Base-by-base conservation (phyloP, 2,113 vertebrate genomes). In the Ageneiosus marmoratus region DNA sequence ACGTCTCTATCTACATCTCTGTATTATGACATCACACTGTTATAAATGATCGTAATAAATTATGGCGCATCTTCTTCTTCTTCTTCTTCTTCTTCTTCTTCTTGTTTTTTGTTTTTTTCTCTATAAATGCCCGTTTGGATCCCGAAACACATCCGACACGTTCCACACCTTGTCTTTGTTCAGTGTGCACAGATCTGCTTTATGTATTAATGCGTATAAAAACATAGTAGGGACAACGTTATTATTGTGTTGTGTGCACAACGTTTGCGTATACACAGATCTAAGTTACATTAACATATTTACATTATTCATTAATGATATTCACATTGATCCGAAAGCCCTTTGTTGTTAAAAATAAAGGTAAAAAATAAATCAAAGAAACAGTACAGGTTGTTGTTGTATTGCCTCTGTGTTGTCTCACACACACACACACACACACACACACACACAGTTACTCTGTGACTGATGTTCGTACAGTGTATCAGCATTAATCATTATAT, bases 271-370 rank as follows among this genome's bases (percentile, higher is more conserved):
- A 88, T 87, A 91, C 89, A 79, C 89, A 86, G 3, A 41, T 41
- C 37, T 41, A 2, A 41, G 37, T 41, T 41, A 41, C 37, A 83
- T 60, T 58, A 60, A 88, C 77, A 69, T 92, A 93, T 91, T 89
- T 92, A 94, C 89, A 90, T 87, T 88, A 90, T 89, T 89, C 90
- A 87, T 91, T 92, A 81, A 80, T 88, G 74, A 73, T 85, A 84
- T 89, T 90, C 81, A 88, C 84, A 91, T 90, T 86, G 79, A 91
- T 89, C 86, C 88, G 87, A 41, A 92, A 94, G 91, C 93, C 93
- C 93, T 94, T 94, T 86, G 91, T 65, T 56, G 63, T 51, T 51
- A 37, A 67, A 67, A 51, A 79, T 51, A 74, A 73, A 74, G 77
- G 67, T 80, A 48, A 74, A 76, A 76, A 84, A 83, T 18, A 80